Evolutionary conservation across 2,797 vertebrate genomes (phyloP), one percentile per base, ranked within the genome.

Genomic region (Pipistrellus nathusii): DNA sequence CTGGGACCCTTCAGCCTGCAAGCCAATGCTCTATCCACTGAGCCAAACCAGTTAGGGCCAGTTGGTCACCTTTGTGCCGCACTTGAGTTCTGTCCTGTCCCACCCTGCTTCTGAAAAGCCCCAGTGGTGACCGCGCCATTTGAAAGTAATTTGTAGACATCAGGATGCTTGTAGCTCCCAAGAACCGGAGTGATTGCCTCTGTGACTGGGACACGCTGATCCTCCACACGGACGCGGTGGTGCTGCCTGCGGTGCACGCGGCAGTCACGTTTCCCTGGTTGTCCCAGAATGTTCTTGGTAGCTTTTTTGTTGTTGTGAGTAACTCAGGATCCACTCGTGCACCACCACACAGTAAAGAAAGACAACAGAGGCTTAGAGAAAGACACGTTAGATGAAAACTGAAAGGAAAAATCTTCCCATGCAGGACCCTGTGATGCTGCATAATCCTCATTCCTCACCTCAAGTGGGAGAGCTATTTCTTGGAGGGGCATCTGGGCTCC

Each of bases 381-480:
- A 86, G 87, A 76, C 20, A 27, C 41, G 71, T 69, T n/a, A 59
- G 59, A 72, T 30, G 51, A 71, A 25, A 93, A 83, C 41, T 41
- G 38, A 72, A 73, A 93, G 66, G 68, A 85, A 72, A 95, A 71
- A 44, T 71, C 30, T 75, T 85, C 68, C 88, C 66, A 32, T 25
- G 73, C 86, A 84, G 53, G 80, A 48, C 78, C 57, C 25, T 84
- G 53, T 35, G 84, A 71, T 87, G 44, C 71, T 55, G 9, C 41
- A 55, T 76, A 80, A 71, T 46, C 38, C 55, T 85, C 55, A 38
- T 55, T 93, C 91, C 81, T 95, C 57, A 53, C 76, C 87, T 91
- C 92, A 96, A 94, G 91, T 85, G 93, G 93, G 91, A 87, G 81
- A 44, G 93, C 35, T 75, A 53, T 57, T 92, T 92, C 83, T 87